Evolutionary conservation across 2,113 vertebrate genomes (phyloP).

Genomic region (Sus scrofa): DNA sequence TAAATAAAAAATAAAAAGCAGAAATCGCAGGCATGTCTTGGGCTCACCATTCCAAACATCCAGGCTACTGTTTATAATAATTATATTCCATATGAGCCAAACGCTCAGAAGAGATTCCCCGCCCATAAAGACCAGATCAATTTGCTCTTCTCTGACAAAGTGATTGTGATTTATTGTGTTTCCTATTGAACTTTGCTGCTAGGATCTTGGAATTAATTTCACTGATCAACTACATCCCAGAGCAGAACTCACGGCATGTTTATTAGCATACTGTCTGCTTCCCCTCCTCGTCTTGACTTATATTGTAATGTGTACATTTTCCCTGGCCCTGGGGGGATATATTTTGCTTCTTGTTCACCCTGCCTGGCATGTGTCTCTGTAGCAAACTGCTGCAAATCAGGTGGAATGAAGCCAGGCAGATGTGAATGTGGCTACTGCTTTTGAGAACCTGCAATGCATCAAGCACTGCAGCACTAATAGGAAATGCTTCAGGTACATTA

Average conservation of each 20-base stretch:
- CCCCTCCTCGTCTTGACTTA: background rate
- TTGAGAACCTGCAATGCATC: background rate
- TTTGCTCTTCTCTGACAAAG: background rate
- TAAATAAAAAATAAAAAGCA: background rate
- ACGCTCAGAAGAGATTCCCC: background rate
- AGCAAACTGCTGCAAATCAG: background rate
- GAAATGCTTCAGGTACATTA: background rate
- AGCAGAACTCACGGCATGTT: background rate
- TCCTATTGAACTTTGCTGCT: background rate
- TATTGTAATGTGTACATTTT: background rate
- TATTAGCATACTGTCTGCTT: background rate
- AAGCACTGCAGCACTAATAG: no score
- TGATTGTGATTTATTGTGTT: slow-evolving; percentile 3
- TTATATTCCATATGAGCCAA: background rate
- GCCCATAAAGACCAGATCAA: background rate
- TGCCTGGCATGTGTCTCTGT: background rate
- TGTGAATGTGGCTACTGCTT: background rate
- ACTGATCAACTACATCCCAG: background rate
- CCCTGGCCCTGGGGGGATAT: background rate
- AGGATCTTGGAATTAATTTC: background rate
- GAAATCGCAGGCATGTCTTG: background rate
- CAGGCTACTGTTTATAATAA: background rate
- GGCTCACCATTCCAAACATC: background rate
- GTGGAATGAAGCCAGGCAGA: background rate
- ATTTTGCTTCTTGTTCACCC: background rate